Evolutionary conservation across 2,888 invertebrate genomes (phyloP).

Genomic region (Rhamnusium bicolor): DNA sequence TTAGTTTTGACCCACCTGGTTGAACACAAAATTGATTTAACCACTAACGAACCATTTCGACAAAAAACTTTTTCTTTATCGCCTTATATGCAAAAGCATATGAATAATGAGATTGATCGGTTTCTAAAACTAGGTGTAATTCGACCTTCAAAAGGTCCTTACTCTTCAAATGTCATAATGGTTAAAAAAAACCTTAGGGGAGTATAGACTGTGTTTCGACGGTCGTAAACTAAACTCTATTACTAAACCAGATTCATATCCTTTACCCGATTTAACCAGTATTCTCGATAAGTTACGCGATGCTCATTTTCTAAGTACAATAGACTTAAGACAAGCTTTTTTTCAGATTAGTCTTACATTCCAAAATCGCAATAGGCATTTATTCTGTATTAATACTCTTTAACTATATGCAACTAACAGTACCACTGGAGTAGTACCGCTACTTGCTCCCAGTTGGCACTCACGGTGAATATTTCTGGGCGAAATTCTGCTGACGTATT

Average conservation of each 20-base stretch:
- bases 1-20: neutral
- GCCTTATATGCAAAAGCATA: constrained; percentile 1
- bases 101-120: constrained; percentile 1
- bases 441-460: too few relatives aligned
- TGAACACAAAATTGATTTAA: neutral
- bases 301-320: neutral
- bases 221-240: neutral
- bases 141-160: neutral
- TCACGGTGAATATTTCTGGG: too few relatives aligned
- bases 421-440: too few relatives aligned
- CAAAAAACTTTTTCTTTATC: neutral
- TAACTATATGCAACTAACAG: too few relatives aligned
- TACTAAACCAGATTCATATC: neutral
- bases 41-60: neutral
- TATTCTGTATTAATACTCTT: too few relatives aligned
- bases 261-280: neutral
- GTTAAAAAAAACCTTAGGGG: neutral
- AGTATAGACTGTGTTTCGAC: neutral
- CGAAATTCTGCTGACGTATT: too few relatives aligned
- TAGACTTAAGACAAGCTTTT: neutral
- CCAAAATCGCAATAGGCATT: too few relatives aligned
- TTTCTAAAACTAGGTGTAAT: constrained; percentile 6
- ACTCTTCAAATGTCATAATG: neutral
- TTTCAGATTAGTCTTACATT: too few relatives aligned
- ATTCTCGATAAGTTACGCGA: neutral